Percentiles rank a stretch among this genome's conserved stretches.
phyloP scores from a whole-genome alignment of 2,797 vertebrate genomes.

The Acanthopagrus latus region DNA sequence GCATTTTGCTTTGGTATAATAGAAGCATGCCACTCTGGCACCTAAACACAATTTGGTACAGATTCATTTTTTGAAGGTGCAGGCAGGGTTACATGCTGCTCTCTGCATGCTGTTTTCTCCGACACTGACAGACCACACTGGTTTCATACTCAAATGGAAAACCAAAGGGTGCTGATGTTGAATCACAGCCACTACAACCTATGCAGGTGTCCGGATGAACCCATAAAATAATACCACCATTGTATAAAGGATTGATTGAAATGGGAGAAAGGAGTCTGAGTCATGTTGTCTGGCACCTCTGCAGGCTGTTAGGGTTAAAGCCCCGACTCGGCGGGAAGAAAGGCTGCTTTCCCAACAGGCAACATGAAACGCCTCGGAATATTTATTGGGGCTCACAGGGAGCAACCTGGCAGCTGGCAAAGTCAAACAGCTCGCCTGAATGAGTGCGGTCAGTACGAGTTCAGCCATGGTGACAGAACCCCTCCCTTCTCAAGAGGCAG shows the following conservation, averaged over 20 bases:
- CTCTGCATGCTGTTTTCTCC: slow-evolving; percentile 51
- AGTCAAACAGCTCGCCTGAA: slow-evolving; percentile 74
- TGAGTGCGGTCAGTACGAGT: slow-evolving; percentile 58
- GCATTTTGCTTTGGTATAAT: slow-evolving; percentile 50
- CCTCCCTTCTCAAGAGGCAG: slow-evolving; percentile 21
- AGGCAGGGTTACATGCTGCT: slow-evolving; percentile 58
- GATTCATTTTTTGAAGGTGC: slow-evolving; percentile 61
- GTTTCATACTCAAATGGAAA: slow-evolving; percentile 53
- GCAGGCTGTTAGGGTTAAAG: slow-evolving; percentile 56
- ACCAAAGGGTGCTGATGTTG: slow-evolving; percentile 30
- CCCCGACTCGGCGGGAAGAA: slow-evolving; percentile 58
- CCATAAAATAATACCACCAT: slow-evolving; percentile 36
- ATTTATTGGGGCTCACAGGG: slow-evolving; percentile 65
- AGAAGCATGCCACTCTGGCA: slow-evolving; percentile 51
- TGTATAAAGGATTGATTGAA: slow-evolving; percentile 33
- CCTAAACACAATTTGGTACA: slow-evolving; percentile 58
- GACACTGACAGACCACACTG: slow-evolving; percentile 45
- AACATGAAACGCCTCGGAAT: slow-evolving; percentile 68
- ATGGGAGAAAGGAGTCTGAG: slow-evolving; percentile 25
- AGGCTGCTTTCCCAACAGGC: slow-evolving; percentile 59
- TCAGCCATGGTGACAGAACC: slow-evolving; percentile 50
- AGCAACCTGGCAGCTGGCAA: slow-evolving; percentile 65
- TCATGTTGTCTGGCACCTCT: slow-evolving; percentile 27
- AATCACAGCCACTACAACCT: slow-evolving; percentile 18
- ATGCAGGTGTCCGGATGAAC: slow-evolving; percentile 36